These are phyloP conservation scores for Anhinga rufa DNA, from an alignment of 2,113 vertebrate genomes.

Conservation along the genomic window DNA sequence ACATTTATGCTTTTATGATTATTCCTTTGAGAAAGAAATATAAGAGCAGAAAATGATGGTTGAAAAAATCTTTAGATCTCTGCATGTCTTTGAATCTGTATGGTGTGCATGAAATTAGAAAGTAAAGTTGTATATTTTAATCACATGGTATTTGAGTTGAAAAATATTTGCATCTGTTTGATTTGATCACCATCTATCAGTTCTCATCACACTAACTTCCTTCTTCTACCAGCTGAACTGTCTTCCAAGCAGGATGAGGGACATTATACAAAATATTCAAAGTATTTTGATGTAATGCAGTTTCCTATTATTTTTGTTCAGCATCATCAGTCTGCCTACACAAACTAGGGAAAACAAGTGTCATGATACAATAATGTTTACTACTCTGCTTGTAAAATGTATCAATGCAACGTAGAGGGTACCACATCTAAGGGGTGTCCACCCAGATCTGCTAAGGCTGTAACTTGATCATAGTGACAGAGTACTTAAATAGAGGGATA, in stretches of 20 bases:
- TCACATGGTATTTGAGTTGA: background rate
- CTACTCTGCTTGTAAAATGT: background rate
- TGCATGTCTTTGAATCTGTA: background rate
- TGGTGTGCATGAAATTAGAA: background rate
- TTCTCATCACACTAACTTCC: background rate
- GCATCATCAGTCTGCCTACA: background rate
- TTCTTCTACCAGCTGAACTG: background rate
- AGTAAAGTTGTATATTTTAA: background rate
- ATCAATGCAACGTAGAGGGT: background rate
- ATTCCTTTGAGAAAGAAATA: background rate
- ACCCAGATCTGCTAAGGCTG: background rate
- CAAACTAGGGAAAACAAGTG: background rate
- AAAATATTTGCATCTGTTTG: background rate
- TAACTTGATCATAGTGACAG: background rate
- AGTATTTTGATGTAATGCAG: background rate
- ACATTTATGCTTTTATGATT: background rate
- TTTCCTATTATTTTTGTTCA: background rate
- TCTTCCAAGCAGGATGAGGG: background rate
- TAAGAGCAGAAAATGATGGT: background rate
- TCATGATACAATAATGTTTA: background rate
- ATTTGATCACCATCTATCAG: background rate
- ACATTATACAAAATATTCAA: background rate
- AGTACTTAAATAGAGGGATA: background rate
- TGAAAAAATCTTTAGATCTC: background rate
- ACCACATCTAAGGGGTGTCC: background rate